Conservation (phyloP, 2,797 vertebrate genomes). For the Heteromormyrus szaboi region DNA sequence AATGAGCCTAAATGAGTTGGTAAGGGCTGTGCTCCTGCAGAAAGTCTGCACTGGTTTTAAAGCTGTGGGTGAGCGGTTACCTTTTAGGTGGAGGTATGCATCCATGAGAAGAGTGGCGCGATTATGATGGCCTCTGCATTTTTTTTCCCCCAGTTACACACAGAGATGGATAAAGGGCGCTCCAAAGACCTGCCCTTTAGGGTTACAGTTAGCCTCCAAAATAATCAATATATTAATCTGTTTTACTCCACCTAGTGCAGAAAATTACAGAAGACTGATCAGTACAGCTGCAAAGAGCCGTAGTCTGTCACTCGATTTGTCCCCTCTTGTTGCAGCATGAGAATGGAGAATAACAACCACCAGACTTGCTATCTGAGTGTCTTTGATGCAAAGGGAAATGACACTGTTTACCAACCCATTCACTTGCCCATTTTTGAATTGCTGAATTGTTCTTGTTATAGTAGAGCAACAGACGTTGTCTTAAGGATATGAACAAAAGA, state of each 20-base stretch:
- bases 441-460: background rate
- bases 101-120: background rate
- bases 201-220: background rate
- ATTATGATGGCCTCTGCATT: background rate
- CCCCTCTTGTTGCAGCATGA: background rate
- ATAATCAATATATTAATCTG: background rate
- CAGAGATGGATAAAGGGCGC: background rate
- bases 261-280: slow-evolving; percentile 47
- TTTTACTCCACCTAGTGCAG: background rate
- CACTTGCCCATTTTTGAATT: background rate
- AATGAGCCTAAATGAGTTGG: background rate
- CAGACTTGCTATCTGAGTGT: background rate
- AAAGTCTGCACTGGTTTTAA: background rate
- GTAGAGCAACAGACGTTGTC: background rate
- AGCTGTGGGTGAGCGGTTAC: background rate
- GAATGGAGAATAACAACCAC: background rate
- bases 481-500: background rate
- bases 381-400: background rate
- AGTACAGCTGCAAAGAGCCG: background rate
- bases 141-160: background rate
- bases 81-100: background rate
- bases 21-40: background rate
- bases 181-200: background rate
- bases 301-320: background rate
- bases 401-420: background rate